A percentile compares a stretch with the other conserved stretches of the same genome.
phyloP scores from a whole-genome alignment of 2,113 vertebrate species.

The Myrmophylax atrothorax region DNA sequence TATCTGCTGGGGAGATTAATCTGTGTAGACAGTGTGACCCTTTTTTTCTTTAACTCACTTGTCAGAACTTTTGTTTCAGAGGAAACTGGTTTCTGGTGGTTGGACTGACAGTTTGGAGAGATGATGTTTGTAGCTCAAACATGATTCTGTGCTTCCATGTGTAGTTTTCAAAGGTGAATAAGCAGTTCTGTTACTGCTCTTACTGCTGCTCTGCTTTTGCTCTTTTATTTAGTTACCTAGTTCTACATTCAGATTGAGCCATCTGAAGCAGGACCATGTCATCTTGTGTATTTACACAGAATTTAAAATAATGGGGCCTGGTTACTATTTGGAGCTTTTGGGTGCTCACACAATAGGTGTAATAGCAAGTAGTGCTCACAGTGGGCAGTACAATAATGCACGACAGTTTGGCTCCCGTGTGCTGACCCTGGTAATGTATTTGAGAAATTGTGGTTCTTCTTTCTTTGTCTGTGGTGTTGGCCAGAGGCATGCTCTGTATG shows the following conservation, averaged over 20 bases:
- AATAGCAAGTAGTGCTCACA: neutral
- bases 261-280: neutral
- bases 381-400: neutral
- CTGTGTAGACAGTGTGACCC: rapidly evolving
- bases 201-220: neutral
- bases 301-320: neutral
- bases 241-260: neutral
- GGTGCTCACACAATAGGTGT: neutral
- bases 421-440: neutral
- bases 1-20: neutral
- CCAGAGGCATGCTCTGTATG: neutral
- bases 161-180: neutral
- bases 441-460: neutral
- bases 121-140: neutral
- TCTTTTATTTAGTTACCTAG: neutral
- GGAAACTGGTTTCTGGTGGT: neutral
- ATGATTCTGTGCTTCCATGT: neutral
- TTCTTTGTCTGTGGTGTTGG: neutral
- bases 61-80: neutral
- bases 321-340: constrained; percentile 25
- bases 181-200: neutral
- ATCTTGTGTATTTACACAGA: constrained; percentile 1
- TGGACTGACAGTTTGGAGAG: neutral
- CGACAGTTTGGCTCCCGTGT: neutral
- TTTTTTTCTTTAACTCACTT: neutral